Conservation (phyloP, 2,797 vertebrate species). For the Orestias chungarensis region DNA sequence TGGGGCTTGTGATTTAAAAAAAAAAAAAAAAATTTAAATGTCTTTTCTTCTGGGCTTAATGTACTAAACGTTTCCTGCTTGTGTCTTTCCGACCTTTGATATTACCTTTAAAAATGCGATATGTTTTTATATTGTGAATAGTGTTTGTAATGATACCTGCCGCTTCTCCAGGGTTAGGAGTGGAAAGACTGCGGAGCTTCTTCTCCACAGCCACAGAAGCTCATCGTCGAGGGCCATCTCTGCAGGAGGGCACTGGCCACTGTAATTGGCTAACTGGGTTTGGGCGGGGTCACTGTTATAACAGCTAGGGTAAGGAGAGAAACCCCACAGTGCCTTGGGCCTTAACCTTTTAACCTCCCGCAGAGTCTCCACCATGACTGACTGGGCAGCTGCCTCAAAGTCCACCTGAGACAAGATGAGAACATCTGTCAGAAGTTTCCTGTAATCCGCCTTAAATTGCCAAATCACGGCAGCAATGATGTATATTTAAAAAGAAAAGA, state of each 20-base stretch:
- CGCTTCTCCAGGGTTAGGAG: constrained; percentile 78
- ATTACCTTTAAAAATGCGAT: background rate
- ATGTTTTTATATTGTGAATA: background rate
- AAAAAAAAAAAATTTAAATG: background rate
- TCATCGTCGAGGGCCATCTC: constrained; percentile 81
- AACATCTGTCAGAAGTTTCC: constrained; percentile 2
- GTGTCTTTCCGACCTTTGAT: background rate
- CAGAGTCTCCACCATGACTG: constrained; percentile 80
- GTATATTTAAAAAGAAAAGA: background rate
- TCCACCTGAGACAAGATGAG: constrained; percentile 76
- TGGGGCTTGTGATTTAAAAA: background rate
- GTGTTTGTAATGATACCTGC: constrained; percentile 43
- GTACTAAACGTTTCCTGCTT: background rate
- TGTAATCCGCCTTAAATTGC: background rate
- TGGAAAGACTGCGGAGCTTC: constrained; percentile 79
- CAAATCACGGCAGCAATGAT: background rate
- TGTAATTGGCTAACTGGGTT: constrained; percentile 72
- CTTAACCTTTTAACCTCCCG: constrained; percentile 76
- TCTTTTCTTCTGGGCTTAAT: background rate
- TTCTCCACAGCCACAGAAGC: constrained; percentile 82
- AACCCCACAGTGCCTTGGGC: constrained; percentile 82
- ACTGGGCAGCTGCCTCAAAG: constrained; percentile 82
- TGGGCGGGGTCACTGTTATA: constrained; percentile 71
- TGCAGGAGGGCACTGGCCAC: constrained; percentile 73
- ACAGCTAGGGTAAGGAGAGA: constrained; percentile 80